Percentiles rank a stretch among this genome's conserved stretches.
phyloP scores from a whole-genome alignment of 2,797 vertebrate genomes.

The Myotis pilosus region DNA sequence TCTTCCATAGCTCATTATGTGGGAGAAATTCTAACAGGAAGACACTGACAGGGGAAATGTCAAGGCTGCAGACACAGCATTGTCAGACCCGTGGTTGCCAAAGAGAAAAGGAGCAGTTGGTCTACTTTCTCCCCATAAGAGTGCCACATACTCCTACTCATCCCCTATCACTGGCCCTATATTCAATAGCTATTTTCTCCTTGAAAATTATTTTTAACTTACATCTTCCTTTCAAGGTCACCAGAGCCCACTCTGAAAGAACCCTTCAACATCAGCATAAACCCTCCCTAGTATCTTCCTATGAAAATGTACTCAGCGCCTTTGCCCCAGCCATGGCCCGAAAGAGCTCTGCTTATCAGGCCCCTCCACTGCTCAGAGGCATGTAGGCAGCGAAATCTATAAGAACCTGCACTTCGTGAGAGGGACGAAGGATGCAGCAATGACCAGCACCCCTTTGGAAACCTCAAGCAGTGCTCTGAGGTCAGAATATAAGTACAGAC shows the following conservation, averaged over 20 bases:
- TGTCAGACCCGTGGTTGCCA: neutral
- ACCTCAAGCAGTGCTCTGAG: neutral
- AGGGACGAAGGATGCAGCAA: neutral
- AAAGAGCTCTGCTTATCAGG: neutral
- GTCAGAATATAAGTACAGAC: neutral
- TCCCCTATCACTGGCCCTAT: neutral
- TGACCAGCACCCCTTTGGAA: neutral
- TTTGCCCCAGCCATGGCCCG: neutral
- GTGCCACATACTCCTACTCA: neutral
- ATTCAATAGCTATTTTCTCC: neutral
- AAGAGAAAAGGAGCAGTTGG: neutral
- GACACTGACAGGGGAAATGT: neutral
- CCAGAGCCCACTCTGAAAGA: neutral
- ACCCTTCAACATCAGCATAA: neutral
- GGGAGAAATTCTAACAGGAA: neutral
- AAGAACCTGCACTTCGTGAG: too few relatives aligned
- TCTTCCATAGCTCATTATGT: neutral
- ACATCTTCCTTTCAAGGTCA: neutral
- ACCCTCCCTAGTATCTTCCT: neutral
- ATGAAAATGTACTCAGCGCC: neutral
- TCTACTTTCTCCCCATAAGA: neutral
- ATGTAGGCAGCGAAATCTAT: too few relatives aligned
- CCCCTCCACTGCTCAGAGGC: neutral
- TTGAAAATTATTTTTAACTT: conserved; percentile 19
- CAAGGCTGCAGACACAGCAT: neutral